phyloP scores from a whole-genome alignment of 2,797 vertebrate species.

The Euthynnus affinis region DNA sequence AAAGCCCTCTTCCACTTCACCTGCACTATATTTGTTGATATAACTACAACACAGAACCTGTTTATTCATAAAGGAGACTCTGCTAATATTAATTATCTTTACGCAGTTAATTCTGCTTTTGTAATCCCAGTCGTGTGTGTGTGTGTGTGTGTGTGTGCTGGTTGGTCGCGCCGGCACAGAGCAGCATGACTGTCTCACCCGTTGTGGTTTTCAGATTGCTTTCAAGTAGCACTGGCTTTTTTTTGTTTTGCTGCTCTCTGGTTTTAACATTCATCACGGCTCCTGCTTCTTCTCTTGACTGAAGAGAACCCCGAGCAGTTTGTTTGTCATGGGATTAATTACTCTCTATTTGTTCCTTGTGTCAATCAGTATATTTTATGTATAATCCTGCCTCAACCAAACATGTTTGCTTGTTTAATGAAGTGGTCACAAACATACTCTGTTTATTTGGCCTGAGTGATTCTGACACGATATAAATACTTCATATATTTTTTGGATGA shows the following conservation, averaged over 20 bases:
- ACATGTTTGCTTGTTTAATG: conserved; percentile 48
- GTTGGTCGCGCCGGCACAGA: conserved; percentile 18
- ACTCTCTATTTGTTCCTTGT: conserved; percentile 41
- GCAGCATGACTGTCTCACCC: conserved; percentile 24
- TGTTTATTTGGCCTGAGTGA: conserved; percentile 28
- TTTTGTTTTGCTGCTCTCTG: conserved; percentile 28
- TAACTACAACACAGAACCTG: conserved; percentile 25
- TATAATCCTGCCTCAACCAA: conserved; percentile 31
- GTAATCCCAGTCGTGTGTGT: conserved; percentile 44
- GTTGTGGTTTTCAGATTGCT: conserved; percentile 37
- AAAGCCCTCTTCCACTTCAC: not conserved
- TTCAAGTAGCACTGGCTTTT: conserved; percentile 31
- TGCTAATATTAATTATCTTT: conserved; percentile 20
- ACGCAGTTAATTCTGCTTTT: conserved; percentile 26
- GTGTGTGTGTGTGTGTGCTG: conserved; percentile 28
- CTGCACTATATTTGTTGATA: conserved; percentile 36
- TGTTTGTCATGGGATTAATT: conserved; percentile 48
- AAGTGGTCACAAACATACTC: conserved; percentile 28
- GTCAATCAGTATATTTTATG: conserved; percentile 45
- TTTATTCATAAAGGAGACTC: conserved; percentile 17
- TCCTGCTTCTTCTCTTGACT: conserved; percentile 22
- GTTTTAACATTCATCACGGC: conserved; percentile 44
- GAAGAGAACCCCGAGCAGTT: conserved; percentile 8
- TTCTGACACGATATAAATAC: conserved; percentile 31
- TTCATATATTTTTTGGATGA: not conserved